A percentile compares a stretch with the other conserved stretches of the same genome.
These are phyloP conservation scores for Tolypeutes matacus DNA, from an alignment of 2,797 vertebrate species.

Conservation along the genomic window DNA sequence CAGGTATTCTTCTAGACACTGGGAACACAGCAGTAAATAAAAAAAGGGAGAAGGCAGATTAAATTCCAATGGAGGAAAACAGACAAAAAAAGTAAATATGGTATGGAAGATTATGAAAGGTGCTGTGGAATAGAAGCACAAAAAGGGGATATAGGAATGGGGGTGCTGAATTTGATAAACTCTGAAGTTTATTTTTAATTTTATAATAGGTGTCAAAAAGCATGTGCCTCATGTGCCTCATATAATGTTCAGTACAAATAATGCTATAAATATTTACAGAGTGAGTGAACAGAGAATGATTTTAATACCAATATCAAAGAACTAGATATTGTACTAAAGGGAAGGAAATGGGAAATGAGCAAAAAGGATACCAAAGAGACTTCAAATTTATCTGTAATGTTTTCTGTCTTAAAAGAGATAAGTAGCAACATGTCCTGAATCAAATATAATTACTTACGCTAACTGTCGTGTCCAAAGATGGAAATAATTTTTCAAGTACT, in stretches of 20 bases:
- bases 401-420: slow-evolving; percentile 17
- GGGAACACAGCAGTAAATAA: not conserved
- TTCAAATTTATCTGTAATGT: not conserved
- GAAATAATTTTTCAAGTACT: slow-evolving; percentile 92
- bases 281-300: not conserved
- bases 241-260: not conserved
- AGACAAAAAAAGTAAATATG: not conserved
- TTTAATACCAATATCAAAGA: slow-evolving; percentile 42
- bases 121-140: not conserved
- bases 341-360: not conserved
- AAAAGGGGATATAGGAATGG: not conserved
- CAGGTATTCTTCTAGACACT: not conserved
- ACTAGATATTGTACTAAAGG: not conserved
- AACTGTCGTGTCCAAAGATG: slow-evolving; percentile 92
- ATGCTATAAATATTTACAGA: slow-evolving; percentile 29
- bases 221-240: not conserved
- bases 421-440: slow-evolving; percentile 8
- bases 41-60: slow-evolving; percentile 32
- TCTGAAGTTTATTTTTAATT: slow-evolving; percentile 32
- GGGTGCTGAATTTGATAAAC: not conserved
- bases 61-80: not conserved
- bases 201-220: slow-evolving; percentile 9
- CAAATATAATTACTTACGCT: slow-evolving; percentile 91
- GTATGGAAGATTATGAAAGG: not conserved
- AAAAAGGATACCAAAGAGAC: not conserved